Evolutionary conservation across 2,888 invertebrate species (phyloP).

Genomic region (Synanthedon myopaeformis): DNA sequence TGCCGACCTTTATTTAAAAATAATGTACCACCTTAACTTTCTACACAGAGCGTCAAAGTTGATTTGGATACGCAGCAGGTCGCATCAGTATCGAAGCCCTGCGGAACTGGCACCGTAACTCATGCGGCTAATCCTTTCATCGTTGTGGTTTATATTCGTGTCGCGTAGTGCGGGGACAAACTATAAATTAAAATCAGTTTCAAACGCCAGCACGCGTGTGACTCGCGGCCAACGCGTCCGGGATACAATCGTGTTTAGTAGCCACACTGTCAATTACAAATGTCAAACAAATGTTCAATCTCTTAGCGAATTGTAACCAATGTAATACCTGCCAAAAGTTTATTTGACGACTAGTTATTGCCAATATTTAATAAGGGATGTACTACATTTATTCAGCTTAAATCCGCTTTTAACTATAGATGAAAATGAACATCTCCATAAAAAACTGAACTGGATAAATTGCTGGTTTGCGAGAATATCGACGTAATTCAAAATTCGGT

Average conservation of each 20-base stretch:
- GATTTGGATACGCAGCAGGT: no score
- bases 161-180: constrained; percentile 25
- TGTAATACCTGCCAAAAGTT: no score
- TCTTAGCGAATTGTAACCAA: no score
- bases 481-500: no score
- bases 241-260: not conserved
- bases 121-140: constrained; percentile 3
- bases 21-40: no score
- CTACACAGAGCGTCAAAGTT: no score
- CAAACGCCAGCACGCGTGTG: not conserved
- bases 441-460: not conserved
- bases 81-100: not conserved
- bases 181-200: constrained; percentile 61
- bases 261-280: no score
- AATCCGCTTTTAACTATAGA: no score
- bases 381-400: not conserved
- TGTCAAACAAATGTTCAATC: no score
- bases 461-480: no score
- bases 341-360: not conserved
- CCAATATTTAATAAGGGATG: not conserved
- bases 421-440: not conserved
- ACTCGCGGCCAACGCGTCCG: not conserved
- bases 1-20: no score
- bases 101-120: not conserved
- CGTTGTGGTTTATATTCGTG: constrained; percentile 1